Base-by-base conservation (phyloP, 2,113 vertebrate species). In the Paramisgurnus dabryanus region DNA sequence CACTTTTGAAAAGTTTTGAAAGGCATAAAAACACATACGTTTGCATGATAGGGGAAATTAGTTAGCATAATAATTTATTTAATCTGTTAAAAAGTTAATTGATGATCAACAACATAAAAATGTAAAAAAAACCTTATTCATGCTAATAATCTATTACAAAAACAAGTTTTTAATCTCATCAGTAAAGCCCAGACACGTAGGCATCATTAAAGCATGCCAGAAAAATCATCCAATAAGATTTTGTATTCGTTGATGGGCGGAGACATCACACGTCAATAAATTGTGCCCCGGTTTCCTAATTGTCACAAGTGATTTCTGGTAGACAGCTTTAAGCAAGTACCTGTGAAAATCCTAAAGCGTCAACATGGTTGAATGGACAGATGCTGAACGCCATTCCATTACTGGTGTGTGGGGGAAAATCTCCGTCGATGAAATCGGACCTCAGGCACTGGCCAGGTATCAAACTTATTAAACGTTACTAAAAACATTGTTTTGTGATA, bases 341-440 rank as follows among this genome's bases (percentile, higher is more conserved):
- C 53, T 61, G 13, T 72, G 49, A 27, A 79, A 55, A 70, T 41
- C 66, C 5, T 76, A 18, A 85, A 57, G 8, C 49, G 53, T 18
- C 84, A 88, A 63, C 4, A 92, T 92, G 91, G 90, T 91, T 66
- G 84, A 85, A 34, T 92, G 90, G 90, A 83, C 91, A 84, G 87
- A 90, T 18, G 84, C 81, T 0, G 90, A 92, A 85, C 87, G 86
- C 41, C 39, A 57, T 27, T 73, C 85, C 74, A 89, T 93, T 84
- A 0, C 6, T 41, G 78, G 80, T 76, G 75, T 91, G 80, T 91
- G 90, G 74, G 75, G 76, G 40, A 87, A 86, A 76, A 55, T 91
- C 1, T 27, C 83, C 45, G 39, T 63, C 41, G 89, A 89, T 0
- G 66, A 73, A 0, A 45, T 88, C 27, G 89, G 90, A 6, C 73